A percentile compares a stretch with the other conserved stretches of the same genome.
These are phyloP conservation scores for Morone saxatilis DNA, from an alignment of 2,113 vertebrate species.

Conservation along the genomic window DNA sequence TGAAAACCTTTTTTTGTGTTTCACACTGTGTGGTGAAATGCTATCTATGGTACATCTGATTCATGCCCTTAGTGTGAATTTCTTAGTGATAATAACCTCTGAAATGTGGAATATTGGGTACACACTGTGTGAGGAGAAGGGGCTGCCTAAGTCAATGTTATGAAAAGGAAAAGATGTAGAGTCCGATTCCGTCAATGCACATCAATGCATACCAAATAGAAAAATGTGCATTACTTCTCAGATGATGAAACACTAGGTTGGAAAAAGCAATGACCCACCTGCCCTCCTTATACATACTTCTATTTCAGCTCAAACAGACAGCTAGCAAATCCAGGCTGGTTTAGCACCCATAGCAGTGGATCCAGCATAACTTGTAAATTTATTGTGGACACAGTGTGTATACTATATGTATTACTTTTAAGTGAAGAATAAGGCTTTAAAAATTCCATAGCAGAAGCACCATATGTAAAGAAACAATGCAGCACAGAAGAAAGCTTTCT, in stretches of 20 bases:
- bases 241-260: conserved; percentile 51
- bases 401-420: conserved; percentile 50
- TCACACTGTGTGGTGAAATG: conserved; percentile 61
- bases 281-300: conserved; percentile 16
- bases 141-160: conserved; percentile 26
- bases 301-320: conserved; percentile 26
- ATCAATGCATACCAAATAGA: conserved; percentile 69
- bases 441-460: conserved; percentile 38
- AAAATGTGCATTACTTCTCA: conserved; percentile 41
- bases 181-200: conserved; percentile 37
- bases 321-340: not conserved
- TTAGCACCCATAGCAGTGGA: conserved; percentile 29
- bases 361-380: conserved; percentile 52
- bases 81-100: conserved; percentile 61
- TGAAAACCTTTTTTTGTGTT: conserved; percentile 45
- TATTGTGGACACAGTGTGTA: conserved; percentile 22
- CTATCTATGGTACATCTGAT: conserved; percentile 60
- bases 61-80: conserved; percentile 53
- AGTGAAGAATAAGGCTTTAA: conserved; percentile 59
- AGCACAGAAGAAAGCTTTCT: conserved; percentile 69
- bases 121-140: conserved; percentile 13
- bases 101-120: conserved; percentile 51
- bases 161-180: conserved; percentile 23
- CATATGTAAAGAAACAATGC: conserved; percentile 55
- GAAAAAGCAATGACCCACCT: conserved; percentile 30